Percentiles rank a stretch among this genome's conserved stretches.
Conservation (phyloP, 1,140 invertebrate genomes). For the Phocides pigmalion region DNA sequence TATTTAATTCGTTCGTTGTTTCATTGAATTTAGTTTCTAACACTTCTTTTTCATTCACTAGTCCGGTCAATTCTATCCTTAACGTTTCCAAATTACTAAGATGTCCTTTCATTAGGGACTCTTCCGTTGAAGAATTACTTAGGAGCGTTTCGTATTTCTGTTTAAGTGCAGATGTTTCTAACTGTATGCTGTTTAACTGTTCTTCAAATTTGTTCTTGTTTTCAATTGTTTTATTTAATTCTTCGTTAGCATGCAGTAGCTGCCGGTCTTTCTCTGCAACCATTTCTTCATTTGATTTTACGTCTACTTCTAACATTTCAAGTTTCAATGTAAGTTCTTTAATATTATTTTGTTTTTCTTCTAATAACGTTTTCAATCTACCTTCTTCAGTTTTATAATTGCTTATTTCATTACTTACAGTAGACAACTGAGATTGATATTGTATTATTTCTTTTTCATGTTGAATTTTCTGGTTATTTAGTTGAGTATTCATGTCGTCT, state of each 20-base stretch:
- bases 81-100: conserved; percentile 62
- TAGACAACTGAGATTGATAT: conserved; percentile 55
- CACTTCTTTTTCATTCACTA: conserved; percentile 61
- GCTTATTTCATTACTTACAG: conserved; percentile 57
- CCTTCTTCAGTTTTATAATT: conserved; percentile 57
- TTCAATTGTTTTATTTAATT: conserved; percentile 80
- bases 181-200: conserved; percentile 60
- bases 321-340: conserved; percentile 77
- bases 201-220: conserved; percentile 78
- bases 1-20: conserved; percentile 67
- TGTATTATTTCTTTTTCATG: conserved; percentile 70
- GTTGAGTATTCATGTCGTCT: conserved; percentile 69
- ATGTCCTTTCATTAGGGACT: conserved; percentile 71
- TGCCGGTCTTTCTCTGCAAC: conserved; percentile 80
- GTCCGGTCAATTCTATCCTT: conserved; percentile 59
- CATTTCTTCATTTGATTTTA: conserved; percentile 78
- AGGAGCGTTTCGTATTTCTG: conserved; percentile 75
- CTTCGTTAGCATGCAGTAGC: conserved; percentile 79
- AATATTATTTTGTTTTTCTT: conserved; percentile 75
- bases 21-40: conserved; percentile 66
- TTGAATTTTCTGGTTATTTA: conserved; percentile 64
- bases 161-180: conserved; percentile 63
- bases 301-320: conserved; percentile 78
- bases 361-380: conserved; percentile 54
- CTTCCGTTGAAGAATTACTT: conserved; percentile 72